These are phyloP conservation scores for Aramus guarauna DNA, from an alignment of 2,113 vertebrate species.

Conservation along the genomic window DNA sequence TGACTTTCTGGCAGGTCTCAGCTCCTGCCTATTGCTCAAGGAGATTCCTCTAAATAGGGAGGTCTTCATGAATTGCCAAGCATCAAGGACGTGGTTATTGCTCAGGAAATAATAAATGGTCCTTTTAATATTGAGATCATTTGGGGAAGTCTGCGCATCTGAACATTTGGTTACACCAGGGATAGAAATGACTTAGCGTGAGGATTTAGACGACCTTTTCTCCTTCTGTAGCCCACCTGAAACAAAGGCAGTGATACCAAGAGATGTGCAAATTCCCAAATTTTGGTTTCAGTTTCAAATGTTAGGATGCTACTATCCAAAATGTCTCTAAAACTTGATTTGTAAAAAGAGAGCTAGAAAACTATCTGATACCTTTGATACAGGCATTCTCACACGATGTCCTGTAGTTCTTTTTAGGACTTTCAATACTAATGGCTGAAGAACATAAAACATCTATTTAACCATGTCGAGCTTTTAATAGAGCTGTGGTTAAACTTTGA, in stretches of 20 bases:
- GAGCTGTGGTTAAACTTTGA: neutral
- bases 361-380: neutral
- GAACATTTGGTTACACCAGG: neutral
- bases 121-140: neutral
- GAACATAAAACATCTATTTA: neutral
- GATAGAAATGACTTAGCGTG: neutral
- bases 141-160: neutral
- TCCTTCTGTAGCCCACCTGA: neutral
- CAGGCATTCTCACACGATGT: neutral
- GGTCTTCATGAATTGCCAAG: neutral
- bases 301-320: neutral
- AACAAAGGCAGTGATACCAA: neutral
- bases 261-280: neutral
- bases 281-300: neutral
- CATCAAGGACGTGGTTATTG: neutral
- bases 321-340: neutral
- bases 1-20: neutral
- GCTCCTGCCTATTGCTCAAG: neutral
- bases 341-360: neutral
- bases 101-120: conserved; percentile 13
- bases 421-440: neutral
- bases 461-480: neutral
- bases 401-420: neutral
- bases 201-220: neutral
- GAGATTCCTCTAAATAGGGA: neutral